Percentiles rank a stretch among this genome's conserved stretches.
Conservation (phyloP, 2,113 vertebrate genomes). For the Nyctibius bracteatus region DNA sequence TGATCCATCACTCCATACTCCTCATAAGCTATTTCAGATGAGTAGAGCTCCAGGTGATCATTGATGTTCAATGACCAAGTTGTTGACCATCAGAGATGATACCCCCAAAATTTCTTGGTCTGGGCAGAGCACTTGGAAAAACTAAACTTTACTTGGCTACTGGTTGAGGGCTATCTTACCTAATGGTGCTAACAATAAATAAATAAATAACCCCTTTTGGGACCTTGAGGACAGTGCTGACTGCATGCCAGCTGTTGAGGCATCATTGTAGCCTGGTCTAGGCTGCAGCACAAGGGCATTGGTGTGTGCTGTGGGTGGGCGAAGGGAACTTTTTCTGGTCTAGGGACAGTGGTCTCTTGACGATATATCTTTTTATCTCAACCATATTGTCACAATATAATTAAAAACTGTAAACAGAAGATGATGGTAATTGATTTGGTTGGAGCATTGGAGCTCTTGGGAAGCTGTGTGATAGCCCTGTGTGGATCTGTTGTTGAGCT, state of each 20-base stretch:
- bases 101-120: neutral
- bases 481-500: neutral
- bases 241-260: accelerated
- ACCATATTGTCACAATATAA: neutral
- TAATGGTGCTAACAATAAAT: neutral
- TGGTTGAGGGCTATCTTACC: neutral
- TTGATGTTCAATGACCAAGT: neutral
- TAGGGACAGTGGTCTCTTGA: neutral
- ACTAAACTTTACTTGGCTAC: neutral
- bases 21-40: neutral
- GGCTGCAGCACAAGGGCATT: neutral
- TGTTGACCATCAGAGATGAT: neutral
- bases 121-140: neutral
- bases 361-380: neutral
- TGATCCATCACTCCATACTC: neutral
- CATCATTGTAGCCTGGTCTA: neutral
- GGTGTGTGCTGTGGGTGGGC: neutral
- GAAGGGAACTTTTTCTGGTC: neutral
- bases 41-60: neutral
- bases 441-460: neutral
- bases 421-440: neutral
- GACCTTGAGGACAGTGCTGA: neutral
- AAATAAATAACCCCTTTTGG: neutral
- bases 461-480: too few relatives aligned
- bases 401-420: neutral